Evolutionary conservation across 2,888 invertebrate genomes (phyloP).

Genomic region (Amblyteles armatorius): DNA sequence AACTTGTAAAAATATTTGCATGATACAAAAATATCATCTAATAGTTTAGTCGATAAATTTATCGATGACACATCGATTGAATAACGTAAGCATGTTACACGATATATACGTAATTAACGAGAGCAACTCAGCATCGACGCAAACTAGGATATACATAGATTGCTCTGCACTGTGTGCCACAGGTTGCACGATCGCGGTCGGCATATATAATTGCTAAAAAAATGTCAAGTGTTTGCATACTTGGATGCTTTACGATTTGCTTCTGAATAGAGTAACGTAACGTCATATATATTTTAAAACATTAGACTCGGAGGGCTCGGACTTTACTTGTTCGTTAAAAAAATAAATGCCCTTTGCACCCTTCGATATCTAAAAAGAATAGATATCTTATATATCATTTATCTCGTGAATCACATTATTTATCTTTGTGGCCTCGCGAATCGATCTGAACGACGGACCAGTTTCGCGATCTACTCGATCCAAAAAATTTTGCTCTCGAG

Average conservation of each 20-base stretch:
- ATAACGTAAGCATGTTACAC: slow-evolving; percentile 23
- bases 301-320: slow-evolving; percentile 11
- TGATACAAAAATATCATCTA: slow-evolving; percentile 64
- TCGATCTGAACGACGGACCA: not conserved
- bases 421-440: slow-evolving; percentile 11
- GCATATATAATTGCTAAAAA: slow-evolving; percentile 36
- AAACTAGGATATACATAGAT: not conserved
- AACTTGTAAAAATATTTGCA: slow-evolving; percentile 61
- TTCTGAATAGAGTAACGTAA: slow-evolving; percentile 36
- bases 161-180: slow-evolving; percentile 10
- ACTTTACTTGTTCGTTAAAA: slow-evolving; percentile 25
- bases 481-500: not conserved
- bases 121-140: slow-evolving; percentile 16
- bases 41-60: slow-evolving; percentile 36
- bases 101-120: slow-evolving; percentile 9
- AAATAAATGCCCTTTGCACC: slow-evolving; percentile 47
- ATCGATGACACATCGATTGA: slow-evolving; percentile 37
- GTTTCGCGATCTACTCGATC: slow-evolving; percentile 8
- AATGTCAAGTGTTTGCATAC: slow-evolving; percentile 12
- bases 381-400: slow-evolving; percentile 40
- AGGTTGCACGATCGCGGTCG: slow-evolving; percentile 2
- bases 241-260: slow-evolving; percentile 3
- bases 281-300: slow-evolving; percentile 14
- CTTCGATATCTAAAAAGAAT: slow-evolving; percentile 28
- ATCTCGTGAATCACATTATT: slow-evolving; percentile 54